Conservation (phyloP, 2,797 vertebrate species). For the Nannoperca australis region DNA sequence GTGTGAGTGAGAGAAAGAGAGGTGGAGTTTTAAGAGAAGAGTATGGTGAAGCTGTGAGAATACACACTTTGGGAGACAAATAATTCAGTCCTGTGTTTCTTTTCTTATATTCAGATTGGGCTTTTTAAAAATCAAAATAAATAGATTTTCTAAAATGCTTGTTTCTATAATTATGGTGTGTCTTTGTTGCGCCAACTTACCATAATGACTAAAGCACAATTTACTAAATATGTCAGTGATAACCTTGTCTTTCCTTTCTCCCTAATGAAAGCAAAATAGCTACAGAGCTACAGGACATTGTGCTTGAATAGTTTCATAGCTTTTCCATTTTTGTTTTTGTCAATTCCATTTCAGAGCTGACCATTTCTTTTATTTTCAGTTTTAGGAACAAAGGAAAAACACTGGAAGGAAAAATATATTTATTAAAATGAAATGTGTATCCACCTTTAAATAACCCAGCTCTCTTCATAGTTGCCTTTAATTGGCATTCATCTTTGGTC, state of each 20-base stretch:
- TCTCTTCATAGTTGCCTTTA: constrained; percentile 28
- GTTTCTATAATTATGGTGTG: neutral
- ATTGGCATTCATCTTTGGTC: constrained; percentile 38
- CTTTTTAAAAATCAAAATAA: constrained; percentile 18
- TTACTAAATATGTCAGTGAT: neutral
- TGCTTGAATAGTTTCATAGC: neutral
- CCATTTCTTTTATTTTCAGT: constrained; percentile 19
- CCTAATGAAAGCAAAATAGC: neutral
- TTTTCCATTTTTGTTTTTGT: neutral
- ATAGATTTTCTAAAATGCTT: neutral
- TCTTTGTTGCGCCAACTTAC: neutral
- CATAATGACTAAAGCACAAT: neutral
- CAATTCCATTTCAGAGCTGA: neutral
- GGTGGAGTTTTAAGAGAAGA: constrained; percentile 53
- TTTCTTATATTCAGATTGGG: constrained; percentile 8
- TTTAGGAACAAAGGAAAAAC: neutral
- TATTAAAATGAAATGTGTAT: constrained; percentile 5
- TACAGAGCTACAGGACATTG: neutral
- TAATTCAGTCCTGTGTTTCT: constrained; percentile 36
- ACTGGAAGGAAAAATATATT: neutral
- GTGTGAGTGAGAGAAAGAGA: constrained; percentile 40
- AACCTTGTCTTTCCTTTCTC: neutral
- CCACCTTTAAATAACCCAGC: constrained; percentile 17
- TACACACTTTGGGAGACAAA: constrained; percentile 39
- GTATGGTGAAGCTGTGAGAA: constrained; percentile 59